Conservation (phyloP, 2,888 invertebrate genomes). For the Ischnura elegans region DNA sequence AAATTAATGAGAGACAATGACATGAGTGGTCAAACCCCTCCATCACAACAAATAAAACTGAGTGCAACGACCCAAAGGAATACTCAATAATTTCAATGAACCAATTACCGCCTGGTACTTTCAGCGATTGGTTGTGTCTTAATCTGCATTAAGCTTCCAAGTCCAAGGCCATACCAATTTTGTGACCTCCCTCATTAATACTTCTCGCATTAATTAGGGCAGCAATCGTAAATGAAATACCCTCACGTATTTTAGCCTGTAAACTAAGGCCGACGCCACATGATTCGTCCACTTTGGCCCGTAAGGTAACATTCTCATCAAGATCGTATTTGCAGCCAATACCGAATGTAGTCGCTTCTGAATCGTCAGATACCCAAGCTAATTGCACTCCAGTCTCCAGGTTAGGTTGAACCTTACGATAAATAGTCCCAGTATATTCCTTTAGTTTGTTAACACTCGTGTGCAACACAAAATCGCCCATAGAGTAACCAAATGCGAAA, state of each 20-base stretch:
- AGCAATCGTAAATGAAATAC: slow-evolving; percentile 94
- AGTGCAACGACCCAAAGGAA: too few species aligned
- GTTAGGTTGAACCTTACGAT: slow-evolving; percentile 93
- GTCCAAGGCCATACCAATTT: slow-evolving; percentile 97
- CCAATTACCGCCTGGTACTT: too few species aligned
- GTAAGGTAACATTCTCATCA: slow-evolving; percentile 90
- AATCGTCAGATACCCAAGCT: slow-evolving; percentile 94
- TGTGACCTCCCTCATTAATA: slow-evolving; percentile 98
- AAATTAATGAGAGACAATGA: too few species aligned
- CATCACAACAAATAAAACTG: too few species aligned
- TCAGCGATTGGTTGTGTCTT: neutral
- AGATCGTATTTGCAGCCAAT: slow-evolving; percentile 94
- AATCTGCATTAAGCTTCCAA: slow-evolving; percentile 90
- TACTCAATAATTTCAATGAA: too few species aligned
- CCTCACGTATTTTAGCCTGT: slow-evolving; percentile 94
- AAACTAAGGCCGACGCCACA: slow-evolving; percentile 97
- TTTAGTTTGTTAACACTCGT: slow-evolving; percentile 98
- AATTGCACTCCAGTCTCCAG: slow-evolving; percentile 94
- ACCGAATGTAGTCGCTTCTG: slow-evolving; percentile 94
- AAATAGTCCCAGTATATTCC: slow-evolving; percentile 95
- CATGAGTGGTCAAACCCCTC: too few species aligned
- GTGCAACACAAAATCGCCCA: slow-evolving; percentile 95
- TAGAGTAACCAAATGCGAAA: slow-evolving; percentile 94
- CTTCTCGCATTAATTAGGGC: slow-evolving; percentile 97
- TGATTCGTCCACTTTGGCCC: slow-evolving; percentile 97